phyloP scores from a whole-genome alignment of 2,797 vertebrate genomes.

The Esox masquinongy region DNA sequence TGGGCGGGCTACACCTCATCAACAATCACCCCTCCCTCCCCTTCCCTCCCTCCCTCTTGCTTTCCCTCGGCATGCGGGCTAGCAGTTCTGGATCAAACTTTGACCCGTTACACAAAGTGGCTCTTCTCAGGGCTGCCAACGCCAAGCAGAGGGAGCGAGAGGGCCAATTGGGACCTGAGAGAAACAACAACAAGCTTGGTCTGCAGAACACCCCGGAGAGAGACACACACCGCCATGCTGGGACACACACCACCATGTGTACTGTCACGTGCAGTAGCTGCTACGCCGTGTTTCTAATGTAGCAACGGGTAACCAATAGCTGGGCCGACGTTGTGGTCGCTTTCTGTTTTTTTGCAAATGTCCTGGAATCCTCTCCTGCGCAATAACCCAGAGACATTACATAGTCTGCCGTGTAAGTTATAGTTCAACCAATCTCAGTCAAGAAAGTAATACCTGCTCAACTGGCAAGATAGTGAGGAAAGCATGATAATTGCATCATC shows the following conservation, averaged over 20 bases:
- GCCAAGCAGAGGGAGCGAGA: background rate
- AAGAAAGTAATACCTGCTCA: background rate
- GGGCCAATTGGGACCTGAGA: conserved; percentile 26
- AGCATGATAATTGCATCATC: background rate
- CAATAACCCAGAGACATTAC: background rate
- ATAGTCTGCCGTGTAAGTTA: too few species aligned
- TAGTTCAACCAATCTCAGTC: background rate
- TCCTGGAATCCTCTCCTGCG: background rate
- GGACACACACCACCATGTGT: too few species aligned
- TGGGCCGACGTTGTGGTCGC: background rate
- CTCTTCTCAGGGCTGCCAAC: conserved; percentile 30
- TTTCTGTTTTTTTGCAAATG: background rate
- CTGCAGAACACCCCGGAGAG: background rate
- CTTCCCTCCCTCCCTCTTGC: conserved; percentile 10
- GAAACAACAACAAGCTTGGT: background rate
- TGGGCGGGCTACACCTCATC: conserved; percentile 61
- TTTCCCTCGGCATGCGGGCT: background rate
- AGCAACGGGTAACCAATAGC: background rate
- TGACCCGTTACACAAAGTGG: conserved; percentile 7
- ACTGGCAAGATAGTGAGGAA: background rate
- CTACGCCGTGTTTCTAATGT: too few species aligned
- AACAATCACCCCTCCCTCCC: conserved; percentile 18
- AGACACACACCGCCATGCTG: too few species aligned
- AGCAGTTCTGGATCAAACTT: background rate
- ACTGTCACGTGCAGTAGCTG: too few species aligned